Base-by-base conservation (phyloP, 2,888 invertebrate species). In the Ormyrus thymus region DNA sequence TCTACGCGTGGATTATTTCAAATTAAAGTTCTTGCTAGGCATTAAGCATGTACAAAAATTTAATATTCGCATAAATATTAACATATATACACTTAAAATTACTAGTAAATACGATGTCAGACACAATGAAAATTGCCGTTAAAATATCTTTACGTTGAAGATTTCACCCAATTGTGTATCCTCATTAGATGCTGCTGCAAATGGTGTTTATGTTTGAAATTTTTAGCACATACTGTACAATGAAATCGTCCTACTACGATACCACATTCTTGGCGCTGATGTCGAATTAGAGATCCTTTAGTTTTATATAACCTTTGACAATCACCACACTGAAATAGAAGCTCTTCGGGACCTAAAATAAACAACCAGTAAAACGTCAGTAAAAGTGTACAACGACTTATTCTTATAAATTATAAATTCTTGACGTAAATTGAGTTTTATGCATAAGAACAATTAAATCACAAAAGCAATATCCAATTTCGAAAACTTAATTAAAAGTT, bases 291-390 rank as follows among this genome's bases (percentile, higher is more conserved):
- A 0, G 89, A 88, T 45, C 86, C 86, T 61, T 85, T 86, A 86
- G 88, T 87, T 43, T 87, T 88, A 82, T 90, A 90, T 51, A 85
- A 82, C 56, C 87, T 88, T 15, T 87, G 86, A 75, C 90, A 90
- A 29, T 85, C 86, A 79, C 82, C 82, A 81, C 89, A 90, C 50
- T 83, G 85, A 80, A 86, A 87, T 0, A 81, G 78, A 83, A 82
- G 69, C 9, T 69, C 59, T 59, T 50, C 10, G n/a, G 7, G 65
- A 29, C 10, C 78, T 79, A 46, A 65, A 79, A 74, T 53, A 51
- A 62, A 69, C 65, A 62, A 71, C 48, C 9, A 64, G 11, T 29
- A 29, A 29, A 29, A 29, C 29, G 4, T 29, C 29, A 29, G 29
- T 29, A 29, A 56, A 43, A 51, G 48, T 58, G 15, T 70, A 29